phyloP scores from a whole-genome alignment of 2,113 vertebrate genomes.

The Craseonycteris thonglongyai region DNA sequence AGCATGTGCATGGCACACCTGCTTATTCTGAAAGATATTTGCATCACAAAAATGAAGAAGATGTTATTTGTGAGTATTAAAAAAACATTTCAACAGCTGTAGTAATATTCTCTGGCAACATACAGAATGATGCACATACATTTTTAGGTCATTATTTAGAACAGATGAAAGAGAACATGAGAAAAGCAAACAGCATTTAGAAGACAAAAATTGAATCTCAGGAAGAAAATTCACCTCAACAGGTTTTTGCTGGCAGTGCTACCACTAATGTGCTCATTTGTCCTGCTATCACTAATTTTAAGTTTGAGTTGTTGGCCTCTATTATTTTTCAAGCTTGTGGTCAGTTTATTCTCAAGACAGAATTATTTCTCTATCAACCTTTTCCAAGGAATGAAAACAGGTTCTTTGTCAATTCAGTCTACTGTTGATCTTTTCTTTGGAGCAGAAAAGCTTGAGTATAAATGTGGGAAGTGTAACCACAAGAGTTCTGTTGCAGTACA shows the following conservation, averaged over 20 bases:
- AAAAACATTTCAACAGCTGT: conserved; percentile 89
- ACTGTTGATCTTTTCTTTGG: conserved; percentile 40
- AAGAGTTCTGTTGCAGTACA: background rate
- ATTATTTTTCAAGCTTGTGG: conserved; percentile 88
- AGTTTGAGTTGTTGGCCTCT: conserved; percentile 92
- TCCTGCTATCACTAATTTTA: conserved; percentile 91
- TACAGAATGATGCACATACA: conserved; percentile 96
- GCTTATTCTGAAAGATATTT: conserved; percentile 91
- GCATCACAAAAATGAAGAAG: conserved; percentile 88
- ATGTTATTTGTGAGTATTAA: conserved; percentile 90
- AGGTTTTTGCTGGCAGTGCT: conserved; percentile 64
- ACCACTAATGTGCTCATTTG: conserved; percentile 84
- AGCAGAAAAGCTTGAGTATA: conserved; percentile 50
- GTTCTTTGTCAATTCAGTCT: conserved; percentile 23
- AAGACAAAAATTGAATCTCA: conserved; percentile 75
- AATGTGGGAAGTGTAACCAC: conserved; percentile 37
- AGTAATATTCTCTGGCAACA: conserved; percentile 88
- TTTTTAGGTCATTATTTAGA: conserved; percentile 95
- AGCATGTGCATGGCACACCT: conserved; percentile 92
- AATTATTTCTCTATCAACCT: conserved; percentile 54
- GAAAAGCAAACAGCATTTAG: conserved; percentile 86
- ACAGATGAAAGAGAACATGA: conserved; percentile 92
- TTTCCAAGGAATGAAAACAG: background rate
- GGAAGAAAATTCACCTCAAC: conserved; percentile 69
- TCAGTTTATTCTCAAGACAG: background rate